These are phyloP conservation scores for Marmota monax DNA, from an alignment of 2,113 vertebrate species.

Conservation along the genomic window DNA sequence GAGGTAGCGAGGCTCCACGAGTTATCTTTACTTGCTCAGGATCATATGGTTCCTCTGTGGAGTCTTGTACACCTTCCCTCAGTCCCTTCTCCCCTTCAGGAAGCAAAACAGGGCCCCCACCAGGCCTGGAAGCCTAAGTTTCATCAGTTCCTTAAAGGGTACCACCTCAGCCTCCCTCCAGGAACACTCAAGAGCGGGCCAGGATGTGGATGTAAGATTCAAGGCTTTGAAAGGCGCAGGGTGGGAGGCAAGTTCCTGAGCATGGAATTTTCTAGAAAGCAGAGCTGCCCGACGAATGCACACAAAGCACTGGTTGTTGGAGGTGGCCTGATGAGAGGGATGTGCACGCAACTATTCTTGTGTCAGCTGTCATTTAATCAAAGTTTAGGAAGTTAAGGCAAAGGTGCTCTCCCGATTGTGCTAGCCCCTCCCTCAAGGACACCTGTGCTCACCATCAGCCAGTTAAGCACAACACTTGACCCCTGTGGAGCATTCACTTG, in stretches of 20 bases:
- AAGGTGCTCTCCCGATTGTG: not conserved
- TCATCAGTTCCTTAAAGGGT: not conserved
- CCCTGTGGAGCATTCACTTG: not conserved
- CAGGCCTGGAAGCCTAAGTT: fast-evolving
- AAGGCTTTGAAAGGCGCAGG: not conserved
- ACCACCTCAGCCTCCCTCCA: not conserved
- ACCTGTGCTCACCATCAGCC: not conserved
- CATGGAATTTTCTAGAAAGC: not conserved
- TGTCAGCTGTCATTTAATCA: not conserved
- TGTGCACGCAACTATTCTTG: not conserved
- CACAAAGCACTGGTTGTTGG: not conserved
- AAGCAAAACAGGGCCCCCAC: not conserved
- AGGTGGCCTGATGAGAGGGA: not conserved
- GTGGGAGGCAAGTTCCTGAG: not conserved
- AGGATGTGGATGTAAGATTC: not conserved
- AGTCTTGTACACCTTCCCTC: not conserved
- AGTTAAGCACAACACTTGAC: not conserved
- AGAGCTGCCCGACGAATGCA: not conserved
- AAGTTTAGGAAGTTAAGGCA: not conserved
- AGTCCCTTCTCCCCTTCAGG: not conserved
- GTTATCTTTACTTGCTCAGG: not conserved
- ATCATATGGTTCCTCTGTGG: not conserved
- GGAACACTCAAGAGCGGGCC: not conserved
- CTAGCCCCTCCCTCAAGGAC: too few species aligned
- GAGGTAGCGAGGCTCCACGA: not conserved